phyloP scores from a whole-genome alignment of 2,113 vertebrate species.

The Aegithalos caudatus region DNA sequence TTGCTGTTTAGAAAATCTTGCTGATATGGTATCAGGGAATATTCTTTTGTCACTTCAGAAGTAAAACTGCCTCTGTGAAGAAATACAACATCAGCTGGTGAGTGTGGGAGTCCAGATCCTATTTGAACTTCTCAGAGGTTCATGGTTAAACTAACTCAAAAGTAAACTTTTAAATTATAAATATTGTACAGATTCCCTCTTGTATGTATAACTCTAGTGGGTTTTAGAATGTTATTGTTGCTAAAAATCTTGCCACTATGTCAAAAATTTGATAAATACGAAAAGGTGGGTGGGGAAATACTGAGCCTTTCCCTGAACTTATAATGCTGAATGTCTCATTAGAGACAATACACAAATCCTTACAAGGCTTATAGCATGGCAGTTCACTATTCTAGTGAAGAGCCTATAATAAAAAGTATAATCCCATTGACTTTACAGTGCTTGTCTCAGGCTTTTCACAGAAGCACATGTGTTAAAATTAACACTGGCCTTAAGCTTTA shows the following conservation, averaged over 20 bases:
- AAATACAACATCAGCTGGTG: not conserved
- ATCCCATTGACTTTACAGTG: not conserved
- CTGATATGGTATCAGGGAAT: not conserved
- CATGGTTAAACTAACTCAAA: not conserved
- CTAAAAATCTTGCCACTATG: not conserved
- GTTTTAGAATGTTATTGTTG: not conserved
- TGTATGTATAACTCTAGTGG: not conserved
- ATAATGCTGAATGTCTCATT: not conserved
- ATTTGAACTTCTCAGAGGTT: not conserved
- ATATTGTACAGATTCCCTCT: not conserved
- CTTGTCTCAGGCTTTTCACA: not conserved
- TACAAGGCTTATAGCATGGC: not conserved
- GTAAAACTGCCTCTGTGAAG: not conserved
- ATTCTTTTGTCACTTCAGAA: not conserved
- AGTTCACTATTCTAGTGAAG: not conserved
- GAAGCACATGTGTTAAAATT: not conserved
- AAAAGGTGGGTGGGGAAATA: rapidly evolving
- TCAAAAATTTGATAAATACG: not conserved
- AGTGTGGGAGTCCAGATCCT: not conserved
- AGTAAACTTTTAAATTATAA: not conserved
- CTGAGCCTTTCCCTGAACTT: not conserved
- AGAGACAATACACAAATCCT: not conserved
- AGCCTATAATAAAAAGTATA: not conserved
- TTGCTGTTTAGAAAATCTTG: not conserved
- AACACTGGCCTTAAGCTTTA: not conserved